These are phyloP conservation scores for Eucriotettix oculatus DNA, from an alignment of 2,888 invertebrate species.

Conservation along the genomic window DNA sequence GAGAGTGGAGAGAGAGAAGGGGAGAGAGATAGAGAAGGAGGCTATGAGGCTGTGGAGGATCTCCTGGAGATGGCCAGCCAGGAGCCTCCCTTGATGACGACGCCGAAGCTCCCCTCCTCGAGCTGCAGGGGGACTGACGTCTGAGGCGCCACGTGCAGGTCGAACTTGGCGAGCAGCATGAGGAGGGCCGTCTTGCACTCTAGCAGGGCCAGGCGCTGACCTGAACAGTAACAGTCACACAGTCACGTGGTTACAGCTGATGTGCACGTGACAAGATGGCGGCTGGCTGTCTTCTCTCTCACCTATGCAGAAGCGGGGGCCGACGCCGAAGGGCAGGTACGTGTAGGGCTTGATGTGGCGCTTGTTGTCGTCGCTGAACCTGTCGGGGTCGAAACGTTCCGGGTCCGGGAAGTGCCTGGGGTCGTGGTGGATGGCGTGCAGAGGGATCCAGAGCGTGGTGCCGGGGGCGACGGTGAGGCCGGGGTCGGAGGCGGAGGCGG, in stretches of 20 bases:
- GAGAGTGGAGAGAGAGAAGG: no score
- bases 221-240: neutral
- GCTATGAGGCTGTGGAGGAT: no score
- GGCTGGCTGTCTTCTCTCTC: no score
- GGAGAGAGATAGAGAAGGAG: no score
- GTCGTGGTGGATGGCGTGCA: conserved; percentile 22
- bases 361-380: conserved; percentile 28
- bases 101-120: neutral
- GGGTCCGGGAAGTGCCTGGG: conserved; percentile 22
- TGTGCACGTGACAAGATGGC: no score
- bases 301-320: conserved; percentile 17
- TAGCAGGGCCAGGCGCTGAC: neutral
- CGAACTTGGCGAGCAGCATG: neutral
- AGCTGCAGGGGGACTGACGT: neutral
- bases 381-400: conserved; percentile 35
- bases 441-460: conserved; percentile 13
- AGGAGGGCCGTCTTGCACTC: neutral
- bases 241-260: no score
- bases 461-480: conserved; percentile 8
- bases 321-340: conserved; percentile 17
- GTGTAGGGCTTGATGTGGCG: conserved; percentile 13
- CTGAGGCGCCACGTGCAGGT: neutral
- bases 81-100: neutral
- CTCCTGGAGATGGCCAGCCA: neutral
- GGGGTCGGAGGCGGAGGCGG: neutral